Evolutionary conservation across 2,113 vertebrate species (phyloP), one percentile per base, ranked within the genome.

Genomic region (Salvelinus alpinus): DNA sequence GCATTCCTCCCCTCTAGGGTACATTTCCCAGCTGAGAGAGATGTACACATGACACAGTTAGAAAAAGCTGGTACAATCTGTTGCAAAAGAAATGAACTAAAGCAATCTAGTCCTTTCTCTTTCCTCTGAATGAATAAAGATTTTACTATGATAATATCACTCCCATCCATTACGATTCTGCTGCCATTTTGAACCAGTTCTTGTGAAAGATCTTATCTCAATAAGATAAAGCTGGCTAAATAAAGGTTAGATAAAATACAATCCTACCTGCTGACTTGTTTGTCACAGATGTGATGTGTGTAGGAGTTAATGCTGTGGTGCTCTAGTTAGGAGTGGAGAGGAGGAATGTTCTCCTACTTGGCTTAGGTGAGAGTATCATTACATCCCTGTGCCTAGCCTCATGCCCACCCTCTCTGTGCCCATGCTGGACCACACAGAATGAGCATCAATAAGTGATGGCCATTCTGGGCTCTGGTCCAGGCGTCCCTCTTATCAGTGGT

Each of bases 381-480:
- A 65, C 64, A 66, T 29, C 24, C 11, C 27, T 24, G 9, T 27
- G 22, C 25, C 24, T 25, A 29, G 13, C 64, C 24, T 29, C 14
- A 13, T 66, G 34, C 9, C 68, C 31, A 44, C 31, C 34, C 64
- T 16, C 27, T 22, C 24, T 16, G 14, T 31, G 64, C 27, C 64
- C 8, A 66, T 65, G n/a, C 4, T 2, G 57, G 27, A 66, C 24
- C 64, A 22, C 62, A 25, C 31, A 68, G 66, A 71, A 62, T 5
- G 38, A 81, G 64, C 57, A 34, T 25, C 27, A 22, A 27, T 34
- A 18, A 47, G 64, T 68, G 79, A 86, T 59, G 59, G 47, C n/a
- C 74, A 79, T 80, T 90, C 84, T 85, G 85, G 88, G 89, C 88
- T 77, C 75, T 20, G 20, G 68, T 85, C 86, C 82, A 85, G 75